A percentile compares a stretch with the other conserved stretches of the same genome.
Conservation (phyloP, 1,140 invertebrate species). For the Vanessa atalanta region DNA sequence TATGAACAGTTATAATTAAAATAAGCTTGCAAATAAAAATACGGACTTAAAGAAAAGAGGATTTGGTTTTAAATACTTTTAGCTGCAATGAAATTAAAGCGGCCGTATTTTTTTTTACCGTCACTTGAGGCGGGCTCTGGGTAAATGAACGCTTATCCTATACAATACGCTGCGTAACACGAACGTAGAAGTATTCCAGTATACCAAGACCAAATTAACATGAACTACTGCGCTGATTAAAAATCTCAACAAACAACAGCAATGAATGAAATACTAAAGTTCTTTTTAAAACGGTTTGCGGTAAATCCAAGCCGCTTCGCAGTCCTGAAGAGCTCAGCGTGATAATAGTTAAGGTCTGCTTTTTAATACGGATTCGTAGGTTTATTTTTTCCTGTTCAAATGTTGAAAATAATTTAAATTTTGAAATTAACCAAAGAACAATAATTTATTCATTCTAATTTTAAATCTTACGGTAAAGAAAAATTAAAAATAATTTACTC, state of each 20-base stretch:
- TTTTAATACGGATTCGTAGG: constrained; percentile 20
- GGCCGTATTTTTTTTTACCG: constrained; percentile 13
- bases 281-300: constrained; percentile 20
- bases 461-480: not conserved
- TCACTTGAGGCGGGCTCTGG: constrained; percentile 23
- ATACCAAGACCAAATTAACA: constrained; percentile 11
- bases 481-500: too few species aligned
- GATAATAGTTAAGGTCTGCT: constrained; percentile 28
- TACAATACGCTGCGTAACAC: constrained; percentile 34
- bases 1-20: not conserved
- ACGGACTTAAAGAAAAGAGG: not conserved
- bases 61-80: not conserved
- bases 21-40: not conserved
- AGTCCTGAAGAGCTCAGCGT: constrained; percentile 24
- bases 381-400: constrained; percentile 9
- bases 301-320: constrained; percentile 27
- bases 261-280: constrained; percentile 17
- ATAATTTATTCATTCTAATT: not conserved
- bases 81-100: constrained; percentile 7
- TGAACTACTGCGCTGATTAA: constrained; percentile 29
- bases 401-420: not conserved
- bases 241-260: constrained; percentile 18
- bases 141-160: constrained; percentile 34
- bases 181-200: constrained; percentile 21
- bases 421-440: not conserved